Percentiles rank a stretch among this genome's conserved stretches.
phyloP scores from a whole-genome alignment of 2,113 vertebrate species.

The Ptilonorhynchus violaceus region DNA sequence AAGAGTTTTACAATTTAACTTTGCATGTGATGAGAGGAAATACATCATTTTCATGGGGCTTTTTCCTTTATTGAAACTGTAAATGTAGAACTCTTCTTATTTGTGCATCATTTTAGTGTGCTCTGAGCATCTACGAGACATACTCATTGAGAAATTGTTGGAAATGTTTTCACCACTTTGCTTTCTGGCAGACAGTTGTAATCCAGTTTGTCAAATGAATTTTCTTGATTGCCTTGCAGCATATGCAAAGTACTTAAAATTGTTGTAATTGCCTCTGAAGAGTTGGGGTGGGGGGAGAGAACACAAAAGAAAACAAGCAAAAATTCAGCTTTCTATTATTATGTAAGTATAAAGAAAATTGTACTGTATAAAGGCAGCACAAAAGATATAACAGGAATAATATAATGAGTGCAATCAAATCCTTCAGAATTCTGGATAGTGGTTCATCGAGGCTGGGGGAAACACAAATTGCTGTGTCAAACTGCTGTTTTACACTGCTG shows the following conservation, averaged over 20 bases:
- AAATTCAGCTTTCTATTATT: not conserved
- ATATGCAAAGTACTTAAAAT: constrained; percentile 56
- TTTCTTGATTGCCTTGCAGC: constrained; percentile 60
- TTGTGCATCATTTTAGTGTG: not conserved
- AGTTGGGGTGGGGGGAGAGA: not conserved
- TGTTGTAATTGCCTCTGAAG: constrained; percentile 59
- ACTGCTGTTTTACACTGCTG: too few species aligned
- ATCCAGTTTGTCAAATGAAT: constrained; percentile 65
- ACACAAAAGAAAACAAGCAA: constrained; percentile 5
- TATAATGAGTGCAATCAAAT: constrained; percentile 10
- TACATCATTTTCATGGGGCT: not conserved
- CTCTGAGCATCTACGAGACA: constrained; percentile 11
- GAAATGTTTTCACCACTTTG: not conserved
- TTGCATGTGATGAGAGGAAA: not conserved
- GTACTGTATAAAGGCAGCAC: not conserved
- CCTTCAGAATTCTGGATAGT: not conserved
- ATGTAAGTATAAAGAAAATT: not conserved
- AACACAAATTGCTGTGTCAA: not conserved
- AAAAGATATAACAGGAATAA: not conserved
- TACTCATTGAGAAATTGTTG: not conserved
- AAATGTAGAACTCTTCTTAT: not conserved
- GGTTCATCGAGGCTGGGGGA: not conserved
- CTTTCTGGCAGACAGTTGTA: constrained; percentile 43
- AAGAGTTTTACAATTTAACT: not conserved
- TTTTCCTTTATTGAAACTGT: not conserved